Percentiles rank a stretch among this genome's conserved stretches.
Evolutionary conservation across 2,797 vertebrate species (phyloP).

Genomic region (Tapirus indicus): DNA sequence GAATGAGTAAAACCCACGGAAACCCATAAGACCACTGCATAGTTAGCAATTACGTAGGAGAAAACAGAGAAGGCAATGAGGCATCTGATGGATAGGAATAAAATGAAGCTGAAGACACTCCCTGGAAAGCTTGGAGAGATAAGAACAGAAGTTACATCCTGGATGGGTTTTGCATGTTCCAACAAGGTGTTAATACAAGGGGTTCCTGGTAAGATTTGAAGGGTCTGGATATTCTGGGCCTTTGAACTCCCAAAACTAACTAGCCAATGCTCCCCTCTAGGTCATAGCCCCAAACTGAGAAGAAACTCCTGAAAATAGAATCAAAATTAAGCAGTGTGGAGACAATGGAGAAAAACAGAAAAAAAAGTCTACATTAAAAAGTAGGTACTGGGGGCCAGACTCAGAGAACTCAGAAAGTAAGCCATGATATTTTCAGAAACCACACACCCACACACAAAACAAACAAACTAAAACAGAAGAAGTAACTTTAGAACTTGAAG

Average conservation of each 20-base stretch:
- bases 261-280: background rate
- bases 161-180: background rate
- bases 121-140: background rate
- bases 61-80: background rate
- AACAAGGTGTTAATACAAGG: background rate
- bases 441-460: background rate
- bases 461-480: background rate
- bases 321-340: background rate
- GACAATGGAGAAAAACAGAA: background rate
- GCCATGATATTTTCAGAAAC: background rate
- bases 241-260: background rate
- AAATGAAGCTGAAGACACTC: background rate
- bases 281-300: background rate
- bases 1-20: background rate
- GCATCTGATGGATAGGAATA: background rate
- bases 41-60: background rate
- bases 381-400: too few relatives aligned
- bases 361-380: background rate
- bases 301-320: background rate
- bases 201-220: background rate
- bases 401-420: background rate
- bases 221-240: background rate
- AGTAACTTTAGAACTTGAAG: background rate
- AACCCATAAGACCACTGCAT: background rate
- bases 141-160: background rate